phyloP scores from a whole-genome alignment of 2,888 invertebrate species.

The Limulus polyphemus region DNA sequence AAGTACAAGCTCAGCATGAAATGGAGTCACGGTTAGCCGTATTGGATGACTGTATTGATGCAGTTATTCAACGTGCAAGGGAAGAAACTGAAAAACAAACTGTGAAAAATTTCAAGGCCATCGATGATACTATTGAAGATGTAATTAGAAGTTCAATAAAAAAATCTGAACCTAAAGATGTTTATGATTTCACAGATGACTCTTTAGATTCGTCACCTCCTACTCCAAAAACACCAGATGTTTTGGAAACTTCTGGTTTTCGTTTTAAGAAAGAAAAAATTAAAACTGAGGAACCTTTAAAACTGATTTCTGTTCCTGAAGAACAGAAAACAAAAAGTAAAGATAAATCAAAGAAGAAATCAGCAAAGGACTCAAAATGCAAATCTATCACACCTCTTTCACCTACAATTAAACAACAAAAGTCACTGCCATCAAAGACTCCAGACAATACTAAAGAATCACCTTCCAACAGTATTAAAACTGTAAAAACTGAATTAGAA shows the following conservation, averaged over 20 bases:
- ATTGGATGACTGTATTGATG: constrained; percentile 21
- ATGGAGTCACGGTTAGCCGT: constrained; percentile 18
- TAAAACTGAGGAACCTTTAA: constrained; percentile 10
- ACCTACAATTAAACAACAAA: constrained; percentile 11
- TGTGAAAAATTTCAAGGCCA: constrained; percentile 12
- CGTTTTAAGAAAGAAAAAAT: constrained; percentile 16
- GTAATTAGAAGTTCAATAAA: constrained; percentile 16
- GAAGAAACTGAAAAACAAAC: constrained; percentile 12
- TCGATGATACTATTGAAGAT: constrained; percentile 24
- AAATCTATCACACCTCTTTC: constrained; percentile 8
- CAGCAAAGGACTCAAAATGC: constrained; percentile 6
- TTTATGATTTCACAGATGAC: constrained; percentile 22
- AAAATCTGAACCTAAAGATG: constrained; percentile 20
- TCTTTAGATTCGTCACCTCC: background rate
- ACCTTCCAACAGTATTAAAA: constrained; percentile 11
- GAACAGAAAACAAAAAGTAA: constrained; percentile 17
- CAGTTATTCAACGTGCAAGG: constrained; percentile 19
- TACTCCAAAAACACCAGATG: constrained; percentile 6
- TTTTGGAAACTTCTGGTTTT: background rate
- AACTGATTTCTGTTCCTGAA: constrained; percentile 6
- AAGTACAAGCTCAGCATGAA: constrained; percentile 20
- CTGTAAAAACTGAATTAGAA: constrained; percentile 2
- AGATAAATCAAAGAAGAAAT: constrained; percentile 17
- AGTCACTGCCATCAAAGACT: constrained; percentile 6
- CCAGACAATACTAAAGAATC: constrained; percentile 13